These are phyloP conservation scores for Drosophila nannoptera DNA, from an alignment of 1,140 invertebrate genomes.

Conservation along the genomic window DNA sequence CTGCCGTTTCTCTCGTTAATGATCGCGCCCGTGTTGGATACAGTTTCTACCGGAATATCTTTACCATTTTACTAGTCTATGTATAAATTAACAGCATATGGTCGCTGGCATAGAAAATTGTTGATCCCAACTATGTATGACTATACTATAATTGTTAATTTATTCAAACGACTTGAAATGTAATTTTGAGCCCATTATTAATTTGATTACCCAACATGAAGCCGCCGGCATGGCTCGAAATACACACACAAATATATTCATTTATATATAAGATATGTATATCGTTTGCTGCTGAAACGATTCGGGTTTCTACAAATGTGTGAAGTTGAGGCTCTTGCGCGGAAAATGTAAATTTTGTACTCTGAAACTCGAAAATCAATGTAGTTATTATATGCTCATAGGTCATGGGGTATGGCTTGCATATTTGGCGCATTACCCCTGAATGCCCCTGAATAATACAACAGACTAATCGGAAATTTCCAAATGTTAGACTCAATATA, in stretches of 20 bases:
- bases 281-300: neutral
- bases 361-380: slow-evolving; percentile 13
- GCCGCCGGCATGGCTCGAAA: slow-evolving; percentile 38
- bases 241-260: slow-evolving; percentile 29
- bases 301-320: slow-evolving; percentile 10
- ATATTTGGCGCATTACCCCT: too few relatives aligned
- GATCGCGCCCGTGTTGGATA: slow-evolving; percentile 27
- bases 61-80: slow-evolving; percentile 33
- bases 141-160: slow-evolving; percentile 62
- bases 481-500: too few relatives aligned
- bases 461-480: too few relatives aligned
- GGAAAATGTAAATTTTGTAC: slow-evolving; percentile 43
- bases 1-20: slow-evolving; percentile 38
- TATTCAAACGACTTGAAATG: slow-evolving; percentile 66
- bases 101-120: slow-evolving; percentile 22
- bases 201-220: slow-evolving; percentile 66
- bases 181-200: slow-evolving; percentile 69
- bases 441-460: too few relatives aligned
- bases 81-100: slow-evolving; percentile 29
- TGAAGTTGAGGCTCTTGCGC: neutral
- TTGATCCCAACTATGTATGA: slow-evolving; percentile 4
- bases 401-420: too few relatives aligned
- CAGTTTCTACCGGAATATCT: slow-evolving; percentile 30
- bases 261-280: slow-evolving; percentile 6
- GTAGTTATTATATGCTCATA: neutral